phyloP scores from a whole-genome alignment of 2,113 vertebrate genomes.

The Oncorhynchus mykiss region DNA sequence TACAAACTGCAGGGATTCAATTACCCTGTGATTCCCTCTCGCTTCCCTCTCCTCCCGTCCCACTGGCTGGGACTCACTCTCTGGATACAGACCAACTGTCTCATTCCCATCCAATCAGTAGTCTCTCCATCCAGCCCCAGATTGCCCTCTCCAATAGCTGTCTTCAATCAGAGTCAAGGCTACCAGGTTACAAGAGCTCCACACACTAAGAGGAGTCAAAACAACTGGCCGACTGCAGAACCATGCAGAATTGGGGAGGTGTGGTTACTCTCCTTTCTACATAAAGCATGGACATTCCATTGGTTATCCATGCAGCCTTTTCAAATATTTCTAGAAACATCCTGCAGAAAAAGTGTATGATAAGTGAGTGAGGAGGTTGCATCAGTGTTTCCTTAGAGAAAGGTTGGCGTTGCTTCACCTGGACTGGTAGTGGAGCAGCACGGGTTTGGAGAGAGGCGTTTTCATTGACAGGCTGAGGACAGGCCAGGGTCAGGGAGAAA shows the following conservation, averaged over 20 bases:
- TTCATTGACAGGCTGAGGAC: constrained; percentile 27
- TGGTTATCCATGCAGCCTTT: constrained; percentile 64
- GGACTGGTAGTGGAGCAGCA: background rate
- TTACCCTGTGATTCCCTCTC: constrained; percentile 44
- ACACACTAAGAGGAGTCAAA: constrained; percentile 59
- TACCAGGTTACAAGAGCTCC: constrained; percentile 28
- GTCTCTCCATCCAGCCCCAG: constrained; percentile 62
- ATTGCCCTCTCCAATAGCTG: constrained; percentile 64
- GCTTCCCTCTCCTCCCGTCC: constrained; percentile 21
- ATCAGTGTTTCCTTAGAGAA: constrained; percentile 38
- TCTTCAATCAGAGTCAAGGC: constrained; percentile 63
- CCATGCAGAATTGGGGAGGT: constrained; percentile 32
- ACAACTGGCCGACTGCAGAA: constrained; percentile 46
- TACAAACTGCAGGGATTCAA: constrained; percentile 48
- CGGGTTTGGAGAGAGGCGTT: constrained; percentile 16
- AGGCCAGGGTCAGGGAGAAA: constrained; percentile 31
- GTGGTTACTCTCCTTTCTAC: constrained; percentile 43
- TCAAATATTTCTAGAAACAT: constrained; percentile 56
- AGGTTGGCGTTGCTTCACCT: constrained; percentile 42
- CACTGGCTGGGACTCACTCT: constrained; percentile 55
- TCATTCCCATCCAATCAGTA: constrained; percentile 66
- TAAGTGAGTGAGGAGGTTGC: constrained; percentile 36
- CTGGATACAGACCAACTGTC: constrained; percentile 57
- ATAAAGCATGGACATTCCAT: constrained; percentile 41
- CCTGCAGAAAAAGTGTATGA: constrained; percentile 40